Conservation (phyloP, 92 coral and sea anemone genomes). For the Desmophyllum pertusum region DNA sequence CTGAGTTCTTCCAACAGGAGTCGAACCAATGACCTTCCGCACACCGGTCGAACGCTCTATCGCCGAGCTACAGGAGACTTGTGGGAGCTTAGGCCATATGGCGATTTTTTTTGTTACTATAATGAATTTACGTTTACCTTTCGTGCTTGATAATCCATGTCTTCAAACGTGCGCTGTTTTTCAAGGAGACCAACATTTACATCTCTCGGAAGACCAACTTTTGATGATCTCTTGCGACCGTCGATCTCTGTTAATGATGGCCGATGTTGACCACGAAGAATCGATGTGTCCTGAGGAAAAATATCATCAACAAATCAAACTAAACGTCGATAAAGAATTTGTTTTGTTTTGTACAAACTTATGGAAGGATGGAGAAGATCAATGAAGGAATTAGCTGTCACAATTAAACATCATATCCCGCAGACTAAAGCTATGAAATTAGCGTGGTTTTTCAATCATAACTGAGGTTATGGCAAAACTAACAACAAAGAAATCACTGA, state of each 20-base stretch:
- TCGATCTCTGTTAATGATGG: constrained; percentile 21
- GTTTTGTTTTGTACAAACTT: too few relatives aligned
- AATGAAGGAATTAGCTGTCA: background rate
- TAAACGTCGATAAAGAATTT: too few relatives aligned
- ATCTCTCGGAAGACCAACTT: constrained; percentile 40
- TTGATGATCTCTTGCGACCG: constrained; percentile 31
- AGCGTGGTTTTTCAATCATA: background rate
- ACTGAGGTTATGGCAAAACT: background rate
- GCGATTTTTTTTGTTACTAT: background rate
- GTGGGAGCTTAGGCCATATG: too few relatives aligned
- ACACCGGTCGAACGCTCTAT: too few relatives aligned
- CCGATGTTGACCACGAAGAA: constrained; percentile 46
- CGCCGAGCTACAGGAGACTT: too few relatives aligned
- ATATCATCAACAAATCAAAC: background rate
- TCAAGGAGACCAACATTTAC: constrained; percentile 38
- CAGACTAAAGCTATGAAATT: background rate
- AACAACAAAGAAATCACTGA: background rate
- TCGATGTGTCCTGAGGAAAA: constrained; percentile 22
- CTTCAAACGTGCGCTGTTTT: constrained; percentile 50
- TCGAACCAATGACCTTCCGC: too few relatives aligned
- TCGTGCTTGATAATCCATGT: constrained; percentile 29
- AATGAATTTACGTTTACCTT: constrained; percentile 7
- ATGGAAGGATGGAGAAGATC: background rate
- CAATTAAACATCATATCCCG: background rate
- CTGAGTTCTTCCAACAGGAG: too few relatives aligned